These are phyloP conservation scores for Dusona sp. DNA, from an alignment of 2,888 invertebrate species.

Conservation along the genomic window DNA sequence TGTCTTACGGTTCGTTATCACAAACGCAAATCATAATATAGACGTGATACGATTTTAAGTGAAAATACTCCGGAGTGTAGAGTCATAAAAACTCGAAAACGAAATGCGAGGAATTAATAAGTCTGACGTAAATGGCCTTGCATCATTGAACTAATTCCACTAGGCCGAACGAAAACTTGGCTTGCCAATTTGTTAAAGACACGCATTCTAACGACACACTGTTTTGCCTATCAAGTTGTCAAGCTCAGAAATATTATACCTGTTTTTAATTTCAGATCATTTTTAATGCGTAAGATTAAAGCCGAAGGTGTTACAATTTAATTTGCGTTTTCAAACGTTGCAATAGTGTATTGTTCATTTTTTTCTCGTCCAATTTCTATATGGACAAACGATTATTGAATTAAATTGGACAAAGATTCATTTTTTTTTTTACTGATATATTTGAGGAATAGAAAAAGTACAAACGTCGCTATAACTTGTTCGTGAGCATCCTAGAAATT, in stretches of 20 bases:
- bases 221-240: conserved; percentile 1
- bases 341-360: not conserved
- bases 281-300: conserved; percentile 10
- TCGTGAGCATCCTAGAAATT: too few species aligned
- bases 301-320: not conserved
- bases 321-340: not conserved
- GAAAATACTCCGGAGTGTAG: not conserved
- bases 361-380: too few species aligned
- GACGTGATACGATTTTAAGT: conserved; percentile 1
- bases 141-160: conserved; percentile 59
- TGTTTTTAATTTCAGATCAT: conserved; percentile 1
- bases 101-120: conserved; percentile 13
- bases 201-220: conserved; percentile 20
- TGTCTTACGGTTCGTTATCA: conserved; percentile 21
- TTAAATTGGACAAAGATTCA: not conserved
- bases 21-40: not conserved
- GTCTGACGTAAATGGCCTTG: conserved; percentile 38
- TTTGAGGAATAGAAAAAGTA: not conserved
- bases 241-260: conserved; percentile 13
- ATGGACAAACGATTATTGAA: too few species aligned
- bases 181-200: conserved; percentile 59
- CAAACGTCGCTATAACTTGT: not conserved
- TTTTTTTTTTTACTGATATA: not conserved
- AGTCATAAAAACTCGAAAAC: not conserved
- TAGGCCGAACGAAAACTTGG: conserved; percentile 39